A percentile compares a stretch with the other conserved stretches of the same genome.
Conservation (phyloP, 2,113 vertebrate genomes). For the Platysteira castanea region DNA sequence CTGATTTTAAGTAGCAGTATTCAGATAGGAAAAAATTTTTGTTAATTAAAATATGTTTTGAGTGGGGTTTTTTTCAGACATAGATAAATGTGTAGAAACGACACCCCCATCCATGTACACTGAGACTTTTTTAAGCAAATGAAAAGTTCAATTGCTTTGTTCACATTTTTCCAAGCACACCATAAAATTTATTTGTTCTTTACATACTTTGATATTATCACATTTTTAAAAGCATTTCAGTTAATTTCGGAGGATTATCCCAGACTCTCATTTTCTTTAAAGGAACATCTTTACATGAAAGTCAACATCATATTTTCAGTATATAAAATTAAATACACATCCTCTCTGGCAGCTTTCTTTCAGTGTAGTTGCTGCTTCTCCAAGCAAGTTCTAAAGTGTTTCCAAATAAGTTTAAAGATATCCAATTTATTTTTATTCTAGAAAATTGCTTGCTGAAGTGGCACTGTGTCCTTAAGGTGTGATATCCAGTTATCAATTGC, state of each 20-base stretch:
- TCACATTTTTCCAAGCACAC: background rate
- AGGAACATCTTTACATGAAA: background rate
- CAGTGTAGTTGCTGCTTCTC: background rate
- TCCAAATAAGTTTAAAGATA: background rate
- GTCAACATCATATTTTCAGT: background rate
- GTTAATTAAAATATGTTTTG: background rate
- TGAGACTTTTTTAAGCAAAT: background rate
- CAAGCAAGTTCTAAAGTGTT: background rate
- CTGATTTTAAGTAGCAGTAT: background rate
- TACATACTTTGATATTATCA: background rate
- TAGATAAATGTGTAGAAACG: background rate
- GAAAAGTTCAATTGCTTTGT: background rate
- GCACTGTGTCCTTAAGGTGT: background rate
- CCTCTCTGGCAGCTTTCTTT: background rate
- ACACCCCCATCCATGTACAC: rapidly evolving
- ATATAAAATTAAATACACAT: background rate
- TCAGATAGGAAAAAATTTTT: background rate
- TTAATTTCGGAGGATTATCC: background rate
- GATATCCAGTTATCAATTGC: background rate
- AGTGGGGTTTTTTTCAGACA: background rate
- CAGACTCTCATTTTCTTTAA: background rate
- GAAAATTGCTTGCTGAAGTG: background rate
- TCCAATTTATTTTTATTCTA: background rate
- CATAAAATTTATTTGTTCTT: background rate
- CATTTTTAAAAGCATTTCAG: background rate